Conservation (phyloP, 1,140 invertebrate species). For the Leptinotarsa defecta region DNA sequence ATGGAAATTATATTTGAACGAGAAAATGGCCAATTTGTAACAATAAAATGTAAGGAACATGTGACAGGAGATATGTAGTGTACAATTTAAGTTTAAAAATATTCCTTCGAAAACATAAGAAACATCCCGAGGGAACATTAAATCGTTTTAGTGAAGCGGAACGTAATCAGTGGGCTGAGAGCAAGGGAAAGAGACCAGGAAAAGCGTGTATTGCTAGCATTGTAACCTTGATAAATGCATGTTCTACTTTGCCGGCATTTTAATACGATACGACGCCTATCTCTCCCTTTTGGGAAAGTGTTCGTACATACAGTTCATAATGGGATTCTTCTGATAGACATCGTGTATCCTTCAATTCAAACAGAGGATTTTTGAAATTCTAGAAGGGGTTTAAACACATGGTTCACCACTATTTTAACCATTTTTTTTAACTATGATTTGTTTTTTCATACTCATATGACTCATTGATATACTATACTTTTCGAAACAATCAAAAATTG, state of each 20-base stretch:
- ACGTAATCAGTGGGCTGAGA: constrained; percentile 22
- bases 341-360: not conserved
- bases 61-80: constrained; percentile 31
- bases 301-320: not conserved
- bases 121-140: constrained; percentile 27
- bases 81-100: constrained; percentile 31
- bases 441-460: no score
- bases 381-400: no score
- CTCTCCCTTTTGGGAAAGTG: not conserved
- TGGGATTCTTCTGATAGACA: not conserved
- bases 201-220: constrained; percentile 21
- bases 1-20: constrained; percentile 25
- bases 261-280: constrained; percentile 4
- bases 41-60: constrained; percentile 33
- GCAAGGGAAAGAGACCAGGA: constrained; percentile 15
- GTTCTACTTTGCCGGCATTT: constrained; percentile 17
- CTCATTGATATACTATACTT: no score
- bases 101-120: constrained; percentile 30
- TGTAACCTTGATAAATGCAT: constrained; percentile 26
- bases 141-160: constrained; percentile 31
- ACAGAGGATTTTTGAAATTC: not conserved
- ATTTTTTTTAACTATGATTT: no score
- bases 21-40: constrained; percentile 31
- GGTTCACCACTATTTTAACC: no score
- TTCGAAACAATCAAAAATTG: no score